Conservation (phyloP, 2,797 vertebrate genomes). For the Neoniphon sammara region DNA sequence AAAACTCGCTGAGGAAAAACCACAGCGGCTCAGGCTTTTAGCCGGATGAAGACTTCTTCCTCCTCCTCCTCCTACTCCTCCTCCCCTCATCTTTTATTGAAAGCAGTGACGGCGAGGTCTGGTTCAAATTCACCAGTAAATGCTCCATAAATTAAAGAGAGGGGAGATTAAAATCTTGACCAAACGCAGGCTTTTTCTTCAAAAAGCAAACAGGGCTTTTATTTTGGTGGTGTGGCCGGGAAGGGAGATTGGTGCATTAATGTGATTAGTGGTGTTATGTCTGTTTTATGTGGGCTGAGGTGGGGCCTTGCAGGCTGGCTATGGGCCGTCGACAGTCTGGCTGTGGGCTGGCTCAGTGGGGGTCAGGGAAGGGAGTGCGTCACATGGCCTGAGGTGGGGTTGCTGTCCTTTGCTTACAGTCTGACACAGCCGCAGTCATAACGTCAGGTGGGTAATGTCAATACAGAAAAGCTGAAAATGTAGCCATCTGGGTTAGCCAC, state of each 20-base stretch:
- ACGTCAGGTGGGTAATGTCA: slow-evolving; percentile 48
- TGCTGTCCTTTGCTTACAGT: slow-evolving; percentile 36
- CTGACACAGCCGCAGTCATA: slow-evolving; percentile 27
- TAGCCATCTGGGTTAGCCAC: slow-evolving; percentile 31
- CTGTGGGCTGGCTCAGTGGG: slow-evolving; percentile 55
- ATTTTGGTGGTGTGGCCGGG: slow-evolving; percentile 67
- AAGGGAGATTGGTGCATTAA: slow-evolving; percentile 73
- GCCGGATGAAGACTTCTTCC: slow-evolving; percentile 71
- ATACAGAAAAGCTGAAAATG: slow-evolving; percentile 58
- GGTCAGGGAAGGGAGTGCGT: slow-evolving; percentile 23
- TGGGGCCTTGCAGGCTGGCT: slow-evolving; percentile 64
- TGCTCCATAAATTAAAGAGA: slow-evolving; percentile 80
- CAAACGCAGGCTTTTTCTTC: slow-evolving; percentile 66
- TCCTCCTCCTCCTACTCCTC: slow-evolving; percentile 57
- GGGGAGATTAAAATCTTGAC: slow-evolving; percentile 77
- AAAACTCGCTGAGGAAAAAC: slow-evolving; percentile 66
- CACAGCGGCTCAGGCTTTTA: slow-evolving; percentile 63
- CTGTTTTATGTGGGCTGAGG: slow-evolving; percentile 79
- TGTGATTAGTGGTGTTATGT: slow-evolving; percentile 80
- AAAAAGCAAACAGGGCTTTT: slow-evolving; percentile 69
- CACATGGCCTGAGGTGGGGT: slow-evolving; percentile 45
- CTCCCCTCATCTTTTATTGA: slow-evolving; percentile 74
- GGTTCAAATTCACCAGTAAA: slow-evolving; percentile 81
- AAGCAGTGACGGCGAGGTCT: slow-evolving; percentile 77
- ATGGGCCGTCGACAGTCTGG: slow-evolving; percentile 57